A percentile compares a stretch with the other conserved stretches of the same genome.
Evolutionary conservation across 92 coral and sea anemone species (phyloP).

Genomic region (Palythoa grandiflora): DNA sequence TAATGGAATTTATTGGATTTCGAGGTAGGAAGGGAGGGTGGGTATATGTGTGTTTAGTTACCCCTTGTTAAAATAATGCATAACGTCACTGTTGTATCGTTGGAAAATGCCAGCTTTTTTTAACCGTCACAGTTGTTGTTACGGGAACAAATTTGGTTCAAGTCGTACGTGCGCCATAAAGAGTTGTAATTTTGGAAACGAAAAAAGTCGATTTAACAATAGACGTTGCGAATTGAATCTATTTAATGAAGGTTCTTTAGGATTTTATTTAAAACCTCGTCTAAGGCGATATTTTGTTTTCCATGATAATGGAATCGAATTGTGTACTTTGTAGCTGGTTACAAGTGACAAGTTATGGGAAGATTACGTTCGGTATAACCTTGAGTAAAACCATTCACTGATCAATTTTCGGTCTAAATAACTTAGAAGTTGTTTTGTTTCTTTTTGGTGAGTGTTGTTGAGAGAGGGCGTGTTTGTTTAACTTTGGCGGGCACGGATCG

Average conservation of each 20-base stretch:
- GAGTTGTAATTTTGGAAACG: not conserved
- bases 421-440: too few species aligned
- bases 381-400: too few species aligned
- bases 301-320: not conserved
- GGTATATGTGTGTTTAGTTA: not conserved
- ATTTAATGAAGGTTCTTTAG: constrained; percentile 19
- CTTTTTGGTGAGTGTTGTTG: too few species aligned
- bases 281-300: not conserved
- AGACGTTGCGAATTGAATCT: not conserved
- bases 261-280: constrained; percentile 2
- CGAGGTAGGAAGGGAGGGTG: not conserved
- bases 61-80: not conserved
- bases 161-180: not conserved
- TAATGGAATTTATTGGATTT: not conserved
- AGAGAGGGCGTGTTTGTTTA: too few species aligned
- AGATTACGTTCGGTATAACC: not conserved
- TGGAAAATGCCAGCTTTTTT: too few species aligned
- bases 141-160: too few species aligned
- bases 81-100: not conserved
- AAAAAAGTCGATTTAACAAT: not conserved
- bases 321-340: constrained; percentile 10
- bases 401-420: too few species aligned
- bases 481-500: too few species aligned
- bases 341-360: not conserved
- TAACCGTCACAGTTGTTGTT: too few species aligned